Percentiles rank a stretch among this genome's conserved stretches.
These are phyloP conservation scores for Sclerodermus sp. DNA, from an alignment of 2,888 invertebrate genomes.

Conservation along the genomic window DNA sequence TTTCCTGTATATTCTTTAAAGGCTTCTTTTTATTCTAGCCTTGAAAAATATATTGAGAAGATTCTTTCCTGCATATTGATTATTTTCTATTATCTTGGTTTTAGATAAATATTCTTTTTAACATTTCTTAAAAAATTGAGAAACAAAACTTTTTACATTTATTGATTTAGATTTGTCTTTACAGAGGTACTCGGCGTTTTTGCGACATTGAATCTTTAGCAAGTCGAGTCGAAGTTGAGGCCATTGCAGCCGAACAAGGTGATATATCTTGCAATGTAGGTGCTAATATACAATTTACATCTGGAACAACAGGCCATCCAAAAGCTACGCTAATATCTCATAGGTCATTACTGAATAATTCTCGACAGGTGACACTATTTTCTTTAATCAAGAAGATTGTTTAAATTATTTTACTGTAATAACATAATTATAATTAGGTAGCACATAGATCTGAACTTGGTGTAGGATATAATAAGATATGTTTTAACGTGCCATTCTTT, in stretches of 20 bases:
- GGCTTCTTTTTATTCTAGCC: no score
- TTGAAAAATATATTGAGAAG: no score
- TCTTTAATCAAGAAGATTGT: neutral
- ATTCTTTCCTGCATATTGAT: no score
- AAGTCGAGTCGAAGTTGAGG: slow-evolving; percentile 39
- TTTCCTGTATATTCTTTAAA: no score
- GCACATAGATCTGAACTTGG: slow-evolving; percentile 55
- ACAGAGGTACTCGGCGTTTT: slow-evolving; percentile 57
- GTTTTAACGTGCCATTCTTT: slow-evolving; percentile 76
- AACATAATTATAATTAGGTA: slow-evolving; percentile 21
- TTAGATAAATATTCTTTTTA: no score
- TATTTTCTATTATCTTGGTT: no score
- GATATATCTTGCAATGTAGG: slow-evolving; percentile 68
- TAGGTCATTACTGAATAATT: slow-evolving; percentile 75
- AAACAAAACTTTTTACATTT: no score
- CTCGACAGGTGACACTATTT: slow-evolving; percentile 60
- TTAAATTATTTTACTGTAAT: neutral
- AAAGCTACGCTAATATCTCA: slow-evolving; percentile 77
- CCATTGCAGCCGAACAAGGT: slow-evolving; percentile 60
- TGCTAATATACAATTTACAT: slow-evolving; percentile 82
- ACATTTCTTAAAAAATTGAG: no score
- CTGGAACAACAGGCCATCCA: slow-evolving; percentile 80
- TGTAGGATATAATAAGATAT: slow-evolving; percentile 60
- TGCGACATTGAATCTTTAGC: slow-evolving; percentile 55
- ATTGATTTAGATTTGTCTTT: no score